Percentiles rank a stretch among this genome's conserved stretches.
These are phyloP conservation scores for Pimpla rufipes DNA, from an alignment of 2,888 invertebrate genomes.

Conservation along the genomic window DNA sequence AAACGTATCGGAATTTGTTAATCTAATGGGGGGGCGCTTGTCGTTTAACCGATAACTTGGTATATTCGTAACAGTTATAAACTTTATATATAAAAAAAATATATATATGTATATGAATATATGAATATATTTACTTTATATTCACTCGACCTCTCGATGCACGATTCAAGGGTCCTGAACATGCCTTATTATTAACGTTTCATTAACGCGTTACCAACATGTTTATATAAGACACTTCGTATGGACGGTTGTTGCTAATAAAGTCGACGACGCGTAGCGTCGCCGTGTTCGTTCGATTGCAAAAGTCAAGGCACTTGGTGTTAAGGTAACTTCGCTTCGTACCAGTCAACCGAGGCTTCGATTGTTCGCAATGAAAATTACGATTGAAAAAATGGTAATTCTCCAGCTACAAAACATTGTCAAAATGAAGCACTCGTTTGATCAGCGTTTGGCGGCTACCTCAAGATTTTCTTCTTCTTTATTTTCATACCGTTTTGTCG, in stretches of 20 bases:
- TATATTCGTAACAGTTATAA: slow-evolving; percentile 83
- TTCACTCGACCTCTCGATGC: slow-evolving; percentile 61
- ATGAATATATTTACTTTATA: slow-evolving; percentile 78
- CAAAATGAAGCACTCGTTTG: too few relatives aligned
- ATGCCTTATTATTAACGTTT: slow-evolving; percentile 68
- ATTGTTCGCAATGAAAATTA: too few relatives aligned
- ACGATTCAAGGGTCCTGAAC: slow-evolving; percentile 70
- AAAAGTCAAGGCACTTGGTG: slow-evolving; percentile 82
- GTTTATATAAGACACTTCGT: slow-evolving; percentile 79
- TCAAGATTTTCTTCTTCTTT: slow-evolving; percentile 47
- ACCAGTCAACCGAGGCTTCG: too few relatives aligned
- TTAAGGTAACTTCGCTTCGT: slow-evolving; percentile 10
- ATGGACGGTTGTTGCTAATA: slow-evolving; percentile 84
- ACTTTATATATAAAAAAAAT: slow-evolving; percentile 82
- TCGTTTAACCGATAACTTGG: slow-evolving; percentile 77
- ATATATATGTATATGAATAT: slow-evolving; percentile 71
- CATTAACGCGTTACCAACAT: slow-evolving; percentile 79
- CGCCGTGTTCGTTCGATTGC: slow-evolving; percentile 76
- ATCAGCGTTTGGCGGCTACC: not conserved
- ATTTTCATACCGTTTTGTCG: slow-evolving; percentile 46
- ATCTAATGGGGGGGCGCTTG: slow-evolving; percentile 75
- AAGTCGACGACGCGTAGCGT: slow-evolving; percentile 74
- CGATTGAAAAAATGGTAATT: too few relatives aligned
- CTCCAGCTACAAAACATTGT: not conserved
- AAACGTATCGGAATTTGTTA: slow-evolving; percentile 80